A percentile compares a stretch with the other conserved stretches of the same genome.
These are phyloP conservation scores for Morone chrysops DNA, from an alignment of 2,113 vertebrate species.

Conservation along the genomic window DNA sequence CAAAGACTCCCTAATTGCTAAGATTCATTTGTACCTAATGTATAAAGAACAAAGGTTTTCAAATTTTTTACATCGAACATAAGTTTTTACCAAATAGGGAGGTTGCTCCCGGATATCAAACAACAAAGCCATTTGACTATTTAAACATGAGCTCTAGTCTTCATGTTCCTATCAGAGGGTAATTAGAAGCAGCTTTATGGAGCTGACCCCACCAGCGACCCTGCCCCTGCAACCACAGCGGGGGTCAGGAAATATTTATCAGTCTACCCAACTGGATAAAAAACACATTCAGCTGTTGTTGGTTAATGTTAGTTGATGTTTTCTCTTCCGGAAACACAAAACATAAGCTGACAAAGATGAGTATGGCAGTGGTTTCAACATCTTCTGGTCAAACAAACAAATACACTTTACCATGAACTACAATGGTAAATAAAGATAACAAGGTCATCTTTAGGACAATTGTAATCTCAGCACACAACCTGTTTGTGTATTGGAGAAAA, in stretches of 20 bases:
- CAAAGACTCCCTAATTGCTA: neutral
- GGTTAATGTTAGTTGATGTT: conserved; percentile 48
- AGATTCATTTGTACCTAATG: conserved; percentile 39
- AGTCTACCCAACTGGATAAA: conserved; percentile 50
- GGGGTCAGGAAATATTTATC: conserved; percentile 71
- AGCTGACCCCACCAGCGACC: conserved; percentile 54
- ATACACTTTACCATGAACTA: neutral
- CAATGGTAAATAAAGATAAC: neutral
- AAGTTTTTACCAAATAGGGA: conserved; percentile 25
- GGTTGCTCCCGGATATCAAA: conserved; percentile 57
- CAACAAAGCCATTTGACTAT: conserved; percentile 40
- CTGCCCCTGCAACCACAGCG: conserved; percentile 36
- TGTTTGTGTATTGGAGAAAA: conserved; percentile 4
- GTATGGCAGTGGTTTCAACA: conserved; percentile 6
- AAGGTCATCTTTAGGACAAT: neutral
- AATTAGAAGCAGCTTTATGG: conserved; percentile 79
- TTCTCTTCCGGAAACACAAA: neutral
- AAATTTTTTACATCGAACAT: neutral
- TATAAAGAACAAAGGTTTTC: conserved; percentile 12
- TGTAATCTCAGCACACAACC: neutral
- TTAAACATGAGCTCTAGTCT: conserved; percentile 49
- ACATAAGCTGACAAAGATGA: conserved; percentile 19
- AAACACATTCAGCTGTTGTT: conserved; percentile 60
- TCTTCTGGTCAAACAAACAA: conserved; percentile 11
- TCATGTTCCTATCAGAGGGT: conserved; percentile 64